phyloP scores from a whole-genome alignment of 2,888 invertebrate species.

The Polymixis lichenea region DNA sequence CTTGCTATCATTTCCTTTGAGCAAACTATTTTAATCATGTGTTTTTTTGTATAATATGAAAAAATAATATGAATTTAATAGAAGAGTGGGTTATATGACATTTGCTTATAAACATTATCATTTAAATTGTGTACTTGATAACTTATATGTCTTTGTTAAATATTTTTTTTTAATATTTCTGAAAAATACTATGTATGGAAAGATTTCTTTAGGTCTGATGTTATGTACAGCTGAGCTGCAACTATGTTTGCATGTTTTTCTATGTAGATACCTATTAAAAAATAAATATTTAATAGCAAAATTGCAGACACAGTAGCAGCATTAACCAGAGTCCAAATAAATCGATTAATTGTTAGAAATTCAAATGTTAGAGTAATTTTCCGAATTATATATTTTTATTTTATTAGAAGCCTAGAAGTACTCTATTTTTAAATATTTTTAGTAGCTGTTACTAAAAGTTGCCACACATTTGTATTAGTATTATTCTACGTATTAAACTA shows the following conservation, averaged over 20 bases:
- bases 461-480: conserved; percentile 16
- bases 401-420: conserved; percentile 3
- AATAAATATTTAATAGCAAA: conserved; percentile 5
- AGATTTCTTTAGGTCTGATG: not conserved
- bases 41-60: conserved; percentile 24
- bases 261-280: not conserved
- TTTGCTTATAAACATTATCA: conserved; percentile 64
- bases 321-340: not conserved
- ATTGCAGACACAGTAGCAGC: not conserved
- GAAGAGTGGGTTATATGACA: conserved; percentile 22
- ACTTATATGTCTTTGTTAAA: not conserved
- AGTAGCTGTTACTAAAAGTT: conserved; percentile 25
- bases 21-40: conserved; percentile 24
- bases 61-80: conserved; percentile 25
- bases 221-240: not conserved
- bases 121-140: conserved; percentile 25
- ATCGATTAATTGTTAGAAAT: not conserved
- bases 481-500: conserved; percentile 31
- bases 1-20: conserved; percentile 37
- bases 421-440: not conserved
- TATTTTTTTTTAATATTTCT: not conserved
- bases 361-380: not conserved
- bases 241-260: not conserved
- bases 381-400: not conserved
- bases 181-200: not conserved